phyloP scores from a whole-genome alignment of 2,797 vertebrate species.

The Sebastes hopkinsi region DNA sequence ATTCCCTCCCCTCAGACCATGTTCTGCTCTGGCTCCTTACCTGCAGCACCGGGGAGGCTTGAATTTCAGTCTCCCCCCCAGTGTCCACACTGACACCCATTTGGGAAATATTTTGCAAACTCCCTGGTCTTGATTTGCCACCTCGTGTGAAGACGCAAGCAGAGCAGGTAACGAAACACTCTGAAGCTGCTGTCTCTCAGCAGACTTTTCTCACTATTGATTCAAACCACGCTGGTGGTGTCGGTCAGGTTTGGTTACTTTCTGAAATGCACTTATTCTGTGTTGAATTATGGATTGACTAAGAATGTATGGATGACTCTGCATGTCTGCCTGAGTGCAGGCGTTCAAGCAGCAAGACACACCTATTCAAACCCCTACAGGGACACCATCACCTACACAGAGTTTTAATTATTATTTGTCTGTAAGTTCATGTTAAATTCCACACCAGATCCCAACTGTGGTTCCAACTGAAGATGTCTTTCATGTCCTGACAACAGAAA shows the following conservation, averaged over 20 bases:
- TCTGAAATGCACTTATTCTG: background rate
- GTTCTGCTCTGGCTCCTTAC: background rate
- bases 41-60: background rate
- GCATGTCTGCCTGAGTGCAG: background rate
- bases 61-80: constrained; percentile 4
- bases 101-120: constrained; percentile 22
- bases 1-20: background rate
- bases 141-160: background rate
- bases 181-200: background rate
- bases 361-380: background rate
- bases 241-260: background rate
- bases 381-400: background rate
- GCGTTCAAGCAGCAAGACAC: background rate
- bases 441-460: background rate
- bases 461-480: background rate
- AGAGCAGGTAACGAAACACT: background rate
- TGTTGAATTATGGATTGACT: background rate
- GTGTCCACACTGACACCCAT: background rate
- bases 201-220: background rate
- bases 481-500: background rate
- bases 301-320: background rate
- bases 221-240: fast-evolving
- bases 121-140: background rate
- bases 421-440: background rate
- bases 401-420: background rate